phyloP scores from a whole-genome alignment of 2,797 vertebrate genomes.

The Kryptopterus vitreolus region DNA sequence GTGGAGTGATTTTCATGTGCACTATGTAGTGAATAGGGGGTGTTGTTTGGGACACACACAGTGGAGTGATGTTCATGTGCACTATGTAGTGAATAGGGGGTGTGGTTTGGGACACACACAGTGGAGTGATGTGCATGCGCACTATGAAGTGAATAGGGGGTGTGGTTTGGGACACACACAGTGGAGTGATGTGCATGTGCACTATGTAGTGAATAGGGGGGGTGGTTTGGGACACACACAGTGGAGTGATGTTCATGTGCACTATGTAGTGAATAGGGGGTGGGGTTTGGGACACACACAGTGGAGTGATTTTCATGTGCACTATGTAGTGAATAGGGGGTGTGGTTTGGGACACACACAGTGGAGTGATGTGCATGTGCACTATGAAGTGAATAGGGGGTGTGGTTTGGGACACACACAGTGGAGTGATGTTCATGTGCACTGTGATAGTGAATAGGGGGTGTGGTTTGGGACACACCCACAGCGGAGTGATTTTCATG shows the following conservation, averaged over 20 bases:
- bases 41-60: conserved; percentile 2
- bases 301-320: neutral
- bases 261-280: no score
- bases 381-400: no score
- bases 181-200: neutral
- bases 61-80: neutral
- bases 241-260: neutral
- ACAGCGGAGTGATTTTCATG: neutral
- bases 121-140: neutral
- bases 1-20: neutral
- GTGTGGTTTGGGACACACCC: neutral
- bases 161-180: conserved; percentile 1
- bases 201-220: no score
- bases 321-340: no score
- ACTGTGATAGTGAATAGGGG: no score
- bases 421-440: neutral
- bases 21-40: no score
- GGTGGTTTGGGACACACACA: conserved; percentile 1
- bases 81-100: no score
- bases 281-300: neutral
- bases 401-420: conserved; percentile 1
- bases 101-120: conserved; percentile 1
- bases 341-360: conserved; percentile 1
- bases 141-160: no score
- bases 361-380: neutral